Percentiles rank a stretch among this genome's conserved stretches.
Conservation (phyloP, 1,140 invertebrate genomes). For the Spodoptera frugiperda region DNA sequence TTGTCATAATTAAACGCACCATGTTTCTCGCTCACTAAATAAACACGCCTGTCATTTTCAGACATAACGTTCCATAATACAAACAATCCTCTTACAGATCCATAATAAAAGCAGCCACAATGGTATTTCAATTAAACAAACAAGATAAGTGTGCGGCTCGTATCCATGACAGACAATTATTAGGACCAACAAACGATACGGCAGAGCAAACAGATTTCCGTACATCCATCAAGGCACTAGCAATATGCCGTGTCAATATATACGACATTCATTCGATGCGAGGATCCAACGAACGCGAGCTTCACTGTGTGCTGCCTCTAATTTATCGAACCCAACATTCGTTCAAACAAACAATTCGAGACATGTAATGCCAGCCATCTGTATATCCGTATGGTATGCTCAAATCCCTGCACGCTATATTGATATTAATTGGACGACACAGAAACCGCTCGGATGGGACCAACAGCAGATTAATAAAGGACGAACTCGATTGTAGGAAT, state of each 20-base stretch:
- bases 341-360: constrained; percentile 47
- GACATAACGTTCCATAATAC: neutral
- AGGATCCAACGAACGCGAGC: constrained; percentile 25
- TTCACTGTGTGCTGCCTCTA: constrained; percentile 29
- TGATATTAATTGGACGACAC: constrained; percentile 72
- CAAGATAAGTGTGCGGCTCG: constrained; percentile 40
- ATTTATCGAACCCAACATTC: constrained; percentile 42
- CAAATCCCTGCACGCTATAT: constrained; percentile 61
- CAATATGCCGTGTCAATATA: constrained; percentile 41
- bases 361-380: constrained; percentile 44
- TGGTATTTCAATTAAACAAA: constrained; percentile 46
- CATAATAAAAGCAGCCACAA: constrained; percentile 29
- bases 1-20: neutral
- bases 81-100: constrained; percentile 17
- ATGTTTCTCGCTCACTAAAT: neutral
- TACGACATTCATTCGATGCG: constrained; percentile 33
- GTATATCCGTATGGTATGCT: constrained; percentile 51
- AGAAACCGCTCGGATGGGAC: constrained; percentile 53
- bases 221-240: constrained; percentile 38
- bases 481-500: constrained; percentile 66
- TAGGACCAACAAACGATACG: constrained; percentile 41
- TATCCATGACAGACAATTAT: constrained; percentile 47
- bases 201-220: constrained; percentile 44
- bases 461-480: constrained; percentile 69
- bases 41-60: neutral